phyloP scores from a whole-genome alignment of 2,113 vertebrate genomes.

The Progne subis region DNA sequence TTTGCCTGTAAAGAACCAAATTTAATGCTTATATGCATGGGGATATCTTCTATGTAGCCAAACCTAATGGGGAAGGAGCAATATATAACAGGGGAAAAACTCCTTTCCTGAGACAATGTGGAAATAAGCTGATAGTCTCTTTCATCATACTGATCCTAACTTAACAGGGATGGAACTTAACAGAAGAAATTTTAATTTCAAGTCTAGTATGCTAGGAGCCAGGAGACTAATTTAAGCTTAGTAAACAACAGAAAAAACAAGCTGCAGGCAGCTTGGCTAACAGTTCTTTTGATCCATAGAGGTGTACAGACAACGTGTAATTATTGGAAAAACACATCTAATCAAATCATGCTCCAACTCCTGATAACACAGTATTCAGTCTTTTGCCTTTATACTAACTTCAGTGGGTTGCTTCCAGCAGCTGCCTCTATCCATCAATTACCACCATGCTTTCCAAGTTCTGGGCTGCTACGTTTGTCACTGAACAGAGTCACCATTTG shows the following conservation, averaged over 20 bases:
- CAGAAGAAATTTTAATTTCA: not conserved
- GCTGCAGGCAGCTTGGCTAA: not conserved
- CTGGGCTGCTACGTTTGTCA: not conserved
- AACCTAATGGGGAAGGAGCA: not conserved
- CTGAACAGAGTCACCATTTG: not conserved
- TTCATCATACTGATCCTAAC: not conserved
- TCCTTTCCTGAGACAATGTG: not conserved
- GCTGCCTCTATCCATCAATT: not conserved
- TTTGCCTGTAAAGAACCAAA: not conserved
- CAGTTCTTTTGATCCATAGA: not conserved
- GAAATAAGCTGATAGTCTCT: not conserved
- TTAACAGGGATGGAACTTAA: not conserved
- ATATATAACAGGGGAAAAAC: not conserved
- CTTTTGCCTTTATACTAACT: not conserved
- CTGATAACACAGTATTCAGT: not conserved
- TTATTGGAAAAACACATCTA: not conserved
- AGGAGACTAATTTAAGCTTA: not conserved
- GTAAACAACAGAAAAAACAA: not conserved
- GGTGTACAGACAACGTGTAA: not conserved
- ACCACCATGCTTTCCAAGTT: not conserved
- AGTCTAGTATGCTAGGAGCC: not conserved
- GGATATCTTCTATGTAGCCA: not conserved
- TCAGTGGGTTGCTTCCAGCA: not conserved
- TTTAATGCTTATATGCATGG: not conserved
- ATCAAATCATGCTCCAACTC: not conserved